phyloP scores from a whole-genome alignment of 64 coral and sea anemone genomes.

The Catalaphyllia jardinei region DNA sequence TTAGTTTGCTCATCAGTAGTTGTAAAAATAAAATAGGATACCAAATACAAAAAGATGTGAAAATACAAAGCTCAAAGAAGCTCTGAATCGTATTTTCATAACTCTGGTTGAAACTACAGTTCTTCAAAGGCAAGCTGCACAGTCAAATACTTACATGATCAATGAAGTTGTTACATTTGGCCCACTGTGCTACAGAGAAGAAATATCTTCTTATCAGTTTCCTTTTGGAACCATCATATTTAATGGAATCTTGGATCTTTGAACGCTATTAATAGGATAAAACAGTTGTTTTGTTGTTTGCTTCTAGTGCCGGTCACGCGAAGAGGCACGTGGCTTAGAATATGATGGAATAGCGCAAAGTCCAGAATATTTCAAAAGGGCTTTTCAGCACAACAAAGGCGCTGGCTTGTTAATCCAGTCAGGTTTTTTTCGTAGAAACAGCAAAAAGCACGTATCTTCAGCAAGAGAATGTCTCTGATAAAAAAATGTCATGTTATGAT shows the following conservation, averaged over 20 bases:
- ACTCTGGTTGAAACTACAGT: too few relatives aligned
- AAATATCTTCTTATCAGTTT: not conserved
- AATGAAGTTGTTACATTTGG: not conserved
- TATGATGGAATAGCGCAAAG: not conserved
- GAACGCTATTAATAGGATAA: conserved; percentile 31
- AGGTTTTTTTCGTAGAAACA: not conserved
- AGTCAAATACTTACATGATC: not conserved
- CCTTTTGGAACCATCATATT: not conserved
- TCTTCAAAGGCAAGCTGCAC: not conserved
- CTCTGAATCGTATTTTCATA: too few relatives aligned
- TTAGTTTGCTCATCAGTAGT: too few relatives aligned
- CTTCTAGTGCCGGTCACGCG: not conserved
- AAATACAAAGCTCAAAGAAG: too few relatives aligned
- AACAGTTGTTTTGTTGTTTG: not conserved
- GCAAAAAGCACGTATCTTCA: too few relatives aligned
- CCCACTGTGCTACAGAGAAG: not conserved
- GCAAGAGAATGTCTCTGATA: too few relatives aligned
- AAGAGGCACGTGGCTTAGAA: too few relatives aligned
- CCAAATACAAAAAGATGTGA: too few relatives aligned
- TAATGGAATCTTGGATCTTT: not conserved
- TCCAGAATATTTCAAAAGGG: conserved; percentile 6
- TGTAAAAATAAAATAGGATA: too few relatives aligned
- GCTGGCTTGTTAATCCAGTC: not conserved
- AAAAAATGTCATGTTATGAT: too few relatives aligned
- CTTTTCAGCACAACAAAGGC: not conserved